Conservation (phyloP, 2,888 invertebrate species). For the Pachydiplax longipennis region DNA sequence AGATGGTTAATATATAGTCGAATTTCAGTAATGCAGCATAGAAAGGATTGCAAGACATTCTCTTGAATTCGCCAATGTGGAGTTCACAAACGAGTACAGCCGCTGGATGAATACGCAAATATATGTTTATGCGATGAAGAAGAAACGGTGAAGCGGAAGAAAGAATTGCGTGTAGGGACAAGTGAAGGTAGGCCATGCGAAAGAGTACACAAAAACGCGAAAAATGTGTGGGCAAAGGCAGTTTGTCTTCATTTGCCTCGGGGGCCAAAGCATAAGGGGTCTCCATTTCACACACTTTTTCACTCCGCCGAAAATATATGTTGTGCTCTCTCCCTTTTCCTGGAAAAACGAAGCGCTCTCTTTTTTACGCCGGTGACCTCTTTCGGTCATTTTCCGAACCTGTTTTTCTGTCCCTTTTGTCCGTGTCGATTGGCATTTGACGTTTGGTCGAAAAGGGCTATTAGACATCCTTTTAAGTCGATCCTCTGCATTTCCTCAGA, state of each 20-base stretch:
- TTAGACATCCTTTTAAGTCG: neutral
- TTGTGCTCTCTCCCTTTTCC: neutral
- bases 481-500: no score
- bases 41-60: no score
- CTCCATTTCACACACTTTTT: slow-evolving; percentile 25
- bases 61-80: no score
- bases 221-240: neutral
- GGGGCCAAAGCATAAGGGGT: slow-evolving; percentile 11
- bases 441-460: neutral
- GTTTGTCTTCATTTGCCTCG: slow-evolving; percentile 42
- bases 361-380: neutral
- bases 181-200: neutral
- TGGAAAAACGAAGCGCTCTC: neutral
- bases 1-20: no score
- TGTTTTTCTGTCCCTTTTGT: neutral
- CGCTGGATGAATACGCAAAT: neutral
- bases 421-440: neutral
- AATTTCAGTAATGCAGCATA: no score
- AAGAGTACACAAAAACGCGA: neutral
- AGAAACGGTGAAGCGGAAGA: neutral
- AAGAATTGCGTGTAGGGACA: neutral
- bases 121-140: neutral
- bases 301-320: slow-evolving; percentile 3
- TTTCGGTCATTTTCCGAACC: neutral
- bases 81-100: no score